A percentile compares a stretch with the other conserved stretches of the same genome.
Conservation (phyloP, 2,888 invertebrate species). For the Drosophila yooni region DNA sequence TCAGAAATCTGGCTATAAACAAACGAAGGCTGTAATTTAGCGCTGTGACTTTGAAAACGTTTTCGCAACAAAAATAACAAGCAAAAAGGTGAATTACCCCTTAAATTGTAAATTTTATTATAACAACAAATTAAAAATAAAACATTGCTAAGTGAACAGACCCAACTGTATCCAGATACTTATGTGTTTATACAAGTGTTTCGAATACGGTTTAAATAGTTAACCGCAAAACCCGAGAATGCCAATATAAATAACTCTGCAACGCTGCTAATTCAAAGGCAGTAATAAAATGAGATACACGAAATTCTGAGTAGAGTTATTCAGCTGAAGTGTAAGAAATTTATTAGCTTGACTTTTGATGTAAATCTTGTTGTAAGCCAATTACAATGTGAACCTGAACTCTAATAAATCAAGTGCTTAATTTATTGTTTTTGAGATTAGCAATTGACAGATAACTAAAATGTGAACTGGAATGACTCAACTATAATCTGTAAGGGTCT, state of each 20-base stretch:
- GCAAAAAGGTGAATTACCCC: conserved; percentile 56
- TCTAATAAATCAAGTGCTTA: conserved; percentile 2
- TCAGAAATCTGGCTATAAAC: not conserved
- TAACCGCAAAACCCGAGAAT: too few relatives aligned
- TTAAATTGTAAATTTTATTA: not conserved
- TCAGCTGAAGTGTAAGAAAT: too few relatives aligned
- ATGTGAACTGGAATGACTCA: conserved; percentile 1
- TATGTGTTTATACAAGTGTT: conserved; percentile 15
- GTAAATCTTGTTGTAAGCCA: not conserved
- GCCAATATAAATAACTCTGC: not conserved
- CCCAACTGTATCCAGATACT: not conserved
- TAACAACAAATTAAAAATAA: not conserved
- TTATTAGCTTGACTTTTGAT: not conserved
- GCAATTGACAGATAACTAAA: not conserved
- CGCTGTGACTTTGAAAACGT: conserved; percentile 30
- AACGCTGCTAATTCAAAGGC: not conserved
- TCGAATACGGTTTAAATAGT: not conserved
- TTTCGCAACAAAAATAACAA: conserved; percentile 24
- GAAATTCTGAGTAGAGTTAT: not conserved
- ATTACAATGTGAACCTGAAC: conserved; percentile 3
- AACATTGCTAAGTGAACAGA: not conserved
- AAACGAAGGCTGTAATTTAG: conserved; percentile 25
- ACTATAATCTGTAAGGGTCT: not conserved
- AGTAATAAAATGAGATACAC: not conserved
- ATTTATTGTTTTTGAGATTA: not conserved